phyloP scores from a whole-genome alignment of 2,113 vertebrate species.

The Pollimyrus isidori region DNA sequence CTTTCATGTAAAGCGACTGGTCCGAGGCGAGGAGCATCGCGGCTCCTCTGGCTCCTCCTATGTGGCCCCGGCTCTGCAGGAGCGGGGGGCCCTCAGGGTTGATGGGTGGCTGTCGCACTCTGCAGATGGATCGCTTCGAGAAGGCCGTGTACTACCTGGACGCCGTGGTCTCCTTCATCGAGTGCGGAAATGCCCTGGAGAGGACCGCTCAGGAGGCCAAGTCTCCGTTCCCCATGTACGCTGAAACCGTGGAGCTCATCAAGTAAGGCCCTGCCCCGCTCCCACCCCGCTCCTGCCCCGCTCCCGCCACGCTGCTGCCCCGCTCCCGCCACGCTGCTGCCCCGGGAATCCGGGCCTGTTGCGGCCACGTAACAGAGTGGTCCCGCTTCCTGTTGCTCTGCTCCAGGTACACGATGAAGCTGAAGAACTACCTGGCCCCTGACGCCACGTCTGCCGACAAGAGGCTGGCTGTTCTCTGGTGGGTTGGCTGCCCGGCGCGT shows the following conservation, averaged over 20 bases:
- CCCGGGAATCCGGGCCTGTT: neutral
- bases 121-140: slow-evolving; percentile 83
- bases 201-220: slow-evolving; percentile 95
- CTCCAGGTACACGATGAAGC: slow-evolving; percentile 94
- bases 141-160: slow-evolving; percentile 96
- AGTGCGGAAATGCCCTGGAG: slow-evolving; percentile 95
- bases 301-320: neutral
- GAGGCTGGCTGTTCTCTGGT: slow-evolving; percentile 92
- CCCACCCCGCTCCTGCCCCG: too few species aligned
- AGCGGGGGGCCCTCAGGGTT: neutral
- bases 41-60: neutral
- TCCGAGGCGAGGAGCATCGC: neutral
- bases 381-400: neutral
- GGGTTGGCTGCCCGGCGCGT: slow-evolving; percentile 36
- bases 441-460: slow-evolving; percentile 94
- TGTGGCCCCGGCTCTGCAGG: neutral
- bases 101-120: neutral
- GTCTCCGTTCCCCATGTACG: slow-evolving; percentile 97
- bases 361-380: neutral
- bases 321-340: neutral
- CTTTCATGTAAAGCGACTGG: neutral
- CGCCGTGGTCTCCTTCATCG: slow-evolving; percentile 93
- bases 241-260: slow-evolving; percentile 96
- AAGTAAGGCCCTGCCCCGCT: slow-evolving; percentile 68
- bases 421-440: slow-evolving; percentile 93